Conservation (phyloP, 2,888 invertebrate genomes). For the Drosophila kanekoi region DNA sequence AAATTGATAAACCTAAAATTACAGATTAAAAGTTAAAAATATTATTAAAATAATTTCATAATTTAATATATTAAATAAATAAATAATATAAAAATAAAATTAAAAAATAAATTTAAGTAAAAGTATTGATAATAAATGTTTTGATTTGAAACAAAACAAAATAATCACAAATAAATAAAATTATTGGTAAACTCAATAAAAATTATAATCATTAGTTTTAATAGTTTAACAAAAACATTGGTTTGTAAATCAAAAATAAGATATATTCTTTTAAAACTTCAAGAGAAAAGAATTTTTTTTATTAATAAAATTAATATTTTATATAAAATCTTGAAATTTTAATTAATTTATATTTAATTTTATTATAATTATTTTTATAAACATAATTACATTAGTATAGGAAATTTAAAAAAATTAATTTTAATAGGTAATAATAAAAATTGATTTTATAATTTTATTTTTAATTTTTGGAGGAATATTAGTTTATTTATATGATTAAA, state of each 20-base stretch:
- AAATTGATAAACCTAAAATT: no score
- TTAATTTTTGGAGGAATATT: no score
- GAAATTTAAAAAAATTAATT: no score
- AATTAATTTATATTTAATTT: slow-evolving; percentile 65
- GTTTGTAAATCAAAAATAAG: slow-evolving; percentile 89
- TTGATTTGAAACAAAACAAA: slow-evolving; percentile 87
- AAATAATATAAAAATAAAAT: no score
- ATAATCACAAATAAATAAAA: slow-evolving; percentile 86
- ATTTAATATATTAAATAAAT: no score
- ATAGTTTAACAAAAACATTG: slow-evolving; percentile 89
- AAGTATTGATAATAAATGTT: slow-evolving; percentile 87
- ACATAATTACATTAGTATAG: slow-evolving; percentile 86
- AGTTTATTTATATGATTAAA: no score
- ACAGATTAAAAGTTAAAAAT: no score
- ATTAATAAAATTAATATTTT: slow-evolving; percentile 90
- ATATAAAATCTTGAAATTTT: slow-evolving; percentile 87
- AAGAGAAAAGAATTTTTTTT: slow-evolving; percentile 87
- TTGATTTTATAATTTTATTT: slow-evolving; percentile 87
- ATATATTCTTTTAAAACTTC: slow-evolving; percentile 87
- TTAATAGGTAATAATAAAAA: no score
- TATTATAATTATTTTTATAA: slow-evolving; percentile 75
- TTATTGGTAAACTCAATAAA: slow-evolving; percentile 85
- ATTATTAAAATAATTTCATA: no score
- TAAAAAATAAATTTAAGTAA: slow-evolving; percentile 87
- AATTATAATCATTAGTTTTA: slow-evolving; percentile 87